These are phyloP conservation scores for Tapirus indicus DNA, from an alignment of 2,797 vertebrate species.

Conservation along the genomic window DNA sequence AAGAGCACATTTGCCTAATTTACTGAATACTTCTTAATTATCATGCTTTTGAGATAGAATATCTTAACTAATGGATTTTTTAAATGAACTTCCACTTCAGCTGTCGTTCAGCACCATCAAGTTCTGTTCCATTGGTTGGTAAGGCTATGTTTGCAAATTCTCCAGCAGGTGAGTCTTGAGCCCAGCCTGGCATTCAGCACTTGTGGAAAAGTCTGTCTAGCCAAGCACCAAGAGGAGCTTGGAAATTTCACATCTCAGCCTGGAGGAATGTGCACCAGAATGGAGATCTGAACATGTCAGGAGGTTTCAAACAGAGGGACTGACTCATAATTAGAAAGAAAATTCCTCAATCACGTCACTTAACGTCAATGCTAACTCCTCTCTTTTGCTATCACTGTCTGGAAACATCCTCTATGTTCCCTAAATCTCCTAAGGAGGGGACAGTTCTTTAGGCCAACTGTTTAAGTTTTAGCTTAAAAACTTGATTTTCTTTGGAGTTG, in stretches of 20 bases:
- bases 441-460: neutral
- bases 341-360: neutral
- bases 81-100: neutral
- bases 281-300: neutral
- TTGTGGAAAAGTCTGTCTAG: neutral
- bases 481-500: neutral
- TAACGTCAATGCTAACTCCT: neutral
- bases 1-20: constrained; percentile 51
- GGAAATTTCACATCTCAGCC: neutral
- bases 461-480: neutral
- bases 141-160: neutral
- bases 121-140: neutral
- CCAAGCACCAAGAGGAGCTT: neutral
- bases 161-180: neutral
- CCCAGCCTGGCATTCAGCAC: neutral
- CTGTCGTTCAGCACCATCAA: neutral
- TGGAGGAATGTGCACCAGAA: neutral
- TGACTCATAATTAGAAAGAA: neutral
- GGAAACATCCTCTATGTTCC: neutral
- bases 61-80: neutral
- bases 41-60: neutral
- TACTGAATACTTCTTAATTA: constrained; percentile 16
- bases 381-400: neutral
- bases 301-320: neutral
- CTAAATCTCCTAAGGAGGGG: neutral